Evolutionary conservation across 2,797 vertebrate genomes (phyloP).

Genomic region (Tinamus major): DNA sequence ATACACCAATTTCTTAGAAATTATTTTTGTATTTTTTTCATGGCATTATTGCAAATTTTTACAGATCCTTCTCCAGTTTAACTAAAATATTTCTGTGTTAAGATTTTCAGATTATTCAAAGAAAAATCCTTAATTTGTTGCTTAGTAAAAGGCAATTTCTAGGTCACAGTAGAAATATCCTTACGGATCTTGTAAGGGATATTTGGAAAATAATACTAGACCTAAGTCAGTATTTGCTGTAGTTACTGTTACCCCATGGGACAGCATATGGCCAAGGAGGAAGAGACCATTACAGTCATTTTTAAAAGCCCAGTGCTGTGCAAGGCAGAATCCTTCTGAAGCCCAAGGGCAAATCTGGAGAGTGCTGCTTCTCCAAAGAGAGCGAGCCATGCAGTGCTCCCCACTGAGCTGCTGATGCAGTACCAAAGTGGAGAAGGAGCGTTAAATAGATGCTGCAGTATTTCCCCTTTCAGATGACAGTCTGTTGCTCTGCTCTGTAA

Average conservation of each 20-base stretch:
- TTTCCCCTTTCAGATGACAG: conserved; percentile 63
- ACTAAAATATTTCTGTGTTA: background rate
- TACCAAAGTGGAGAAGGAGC: background rate
- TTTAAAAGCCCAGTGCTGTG: background rate
- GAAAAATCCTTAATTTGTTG: background rate
- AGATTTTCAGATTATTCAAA: background rate
- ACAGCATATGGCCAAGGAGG: background rate
- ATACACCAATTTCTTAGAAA: background rate
- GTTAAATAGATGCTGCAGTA: conserved; percentile 18
- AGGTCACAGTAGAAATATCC: background rate
- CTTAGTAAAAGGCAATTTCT: background rate
- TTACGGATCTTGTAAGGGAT: background rate
- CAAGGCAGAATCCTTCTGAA: background rate
- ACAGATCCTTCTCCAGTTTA: background rate
- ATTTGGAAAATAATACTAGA: background rate
- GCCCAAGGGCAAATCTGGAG: background rate
- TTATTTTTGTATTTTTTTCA: background rate
- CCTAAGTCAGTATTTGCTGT: background rate
- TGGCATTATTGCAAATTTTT: background rate
- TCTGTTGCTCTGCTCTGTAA: conserved; percentile 33
- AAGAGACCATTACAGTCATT: background rate
- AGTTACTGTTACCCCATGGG: background rate
- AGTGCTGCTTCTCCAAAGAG: background rate
- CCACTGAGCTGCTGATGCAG: background rate
- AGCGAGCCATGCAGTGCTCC: background rate